Evolutionary conservation across 2,888 invertebrate species (phyloP).

Genomic region (Quadriops clusia): DNA sequence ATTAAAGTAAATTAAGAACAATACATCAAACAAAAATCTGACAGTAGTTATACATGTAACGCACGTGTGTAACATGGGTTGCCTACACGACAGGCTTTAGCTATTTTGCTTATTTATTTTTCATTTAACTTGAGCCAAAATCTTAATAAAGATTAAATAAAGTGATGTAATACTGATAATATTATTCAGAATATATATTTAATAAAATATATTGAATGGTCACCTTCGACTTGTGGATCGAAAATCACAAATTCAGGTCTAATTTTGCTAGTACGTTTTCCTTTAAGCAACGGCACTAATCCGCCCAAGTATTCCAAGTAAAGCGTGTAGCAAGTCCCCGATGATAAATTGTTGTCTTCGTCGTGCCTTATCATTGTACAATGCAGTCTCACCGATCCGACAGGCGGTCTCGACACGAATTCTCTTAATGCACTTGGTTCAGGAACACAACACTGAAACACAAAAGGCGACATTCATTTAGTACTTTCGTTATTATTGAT

Average conservation of each 20-base stretch:
- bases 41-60: too few relatives aligned
- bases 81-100: too few relatives aligned
- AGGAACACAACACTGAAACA: slow-evolving; percentile 81
- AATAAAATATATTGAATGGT: slow-evolving; percentile 8
- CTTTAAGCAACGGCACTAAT: slow-evolving; percentile 88
- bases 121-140: too few relatives aligned
- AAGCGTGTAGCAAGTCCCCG: slow-evolving; percentile 70
- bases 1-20: too few relatives aligned
- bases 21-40: too few relatives aligned
- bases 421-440: slow-evolving; percentile 76
- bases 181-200: neutral
- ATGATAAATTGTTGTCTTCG: slow-evolving; percentile 53
- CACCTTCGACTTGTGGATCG: slow-evolving; percentile 77
- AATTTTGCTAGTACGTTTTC: slow-evolving; percentile 90
- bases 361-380: slow-evolving; percentile 96
- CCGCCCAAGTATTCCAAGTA: slow-evolving; percentile 95
- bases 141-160: slow-evolving; percentile 5
- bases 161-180: slow-evolving; percentile 4
- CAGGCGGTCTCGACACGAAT: slow-evolving; percentile 87
- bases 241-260: slow-evolving; percentile 97
- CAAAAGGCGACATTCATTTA: too few relatives aligned
- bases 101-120: too few relatives aligned
- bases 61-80: too few relatives aligned
- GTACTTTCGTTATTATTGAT: too few relatives aligned
- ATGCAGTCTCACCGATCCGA: slow-evolving; percentile 74